These are phyloP conservation scores for Escarpia spicata DNA, from an alignment of 2,888 invertebrate species.

Conservation along the genomic window DNA sequence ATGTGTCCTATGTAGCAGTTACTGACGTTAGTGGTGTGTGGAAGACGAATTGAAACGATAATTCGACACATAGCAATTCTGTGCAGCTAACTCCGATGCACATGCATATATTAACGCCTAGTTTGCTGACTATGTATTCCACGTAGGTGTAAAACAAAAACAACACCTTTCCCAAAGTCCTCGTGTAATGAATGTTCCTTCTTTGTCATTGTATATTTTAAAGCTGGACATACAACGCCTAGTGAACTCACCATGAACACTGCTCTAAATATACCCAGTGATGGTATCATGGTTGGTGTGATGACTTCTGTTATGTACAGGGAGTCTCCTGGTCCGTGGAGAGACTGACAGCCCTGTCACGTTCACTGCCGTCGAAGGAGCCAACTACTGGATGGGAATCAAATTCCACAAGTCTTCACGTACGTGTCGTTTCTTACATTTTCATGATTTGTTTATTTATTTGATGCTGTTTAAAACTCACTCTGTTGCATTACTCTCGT, in stretches of 20 bases:
- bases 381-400: background rate
- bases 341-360: background rate
- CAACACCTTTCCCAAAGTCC: too few species aligned
- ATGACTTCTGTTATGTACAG: background rate
- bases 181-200: background rate
- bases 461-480: background rate
- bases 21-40: too few species aligned
- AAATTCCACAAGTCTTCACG: background rate
- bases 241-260: background rate
- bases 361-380: background rate
- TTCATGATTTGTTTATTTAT: background rate
- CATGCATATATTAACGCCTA: too few species aligned
- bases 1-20: too few species aligned
- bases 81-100: too few species aligned
- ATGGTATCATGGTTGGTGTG: too few species aligned
- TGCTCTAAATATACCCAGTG: background rate
- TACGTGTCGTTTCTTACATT: background rate
- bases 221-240: background rate
- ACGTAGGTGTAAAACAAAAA: too few species aligned
- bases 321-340: background rate
- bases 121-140: too few species aligned
- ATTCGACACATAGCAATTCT: too few species aligned
- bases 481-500: background rate
- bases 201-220: background rate
- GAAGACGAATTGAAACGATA: too few species aligned